Percentiles rank a stretch among this genome's conserved stretches.
Conservation (phyloP, 1,140 invertebrate genomes). For the Sycophaga agraensis region DNA sequence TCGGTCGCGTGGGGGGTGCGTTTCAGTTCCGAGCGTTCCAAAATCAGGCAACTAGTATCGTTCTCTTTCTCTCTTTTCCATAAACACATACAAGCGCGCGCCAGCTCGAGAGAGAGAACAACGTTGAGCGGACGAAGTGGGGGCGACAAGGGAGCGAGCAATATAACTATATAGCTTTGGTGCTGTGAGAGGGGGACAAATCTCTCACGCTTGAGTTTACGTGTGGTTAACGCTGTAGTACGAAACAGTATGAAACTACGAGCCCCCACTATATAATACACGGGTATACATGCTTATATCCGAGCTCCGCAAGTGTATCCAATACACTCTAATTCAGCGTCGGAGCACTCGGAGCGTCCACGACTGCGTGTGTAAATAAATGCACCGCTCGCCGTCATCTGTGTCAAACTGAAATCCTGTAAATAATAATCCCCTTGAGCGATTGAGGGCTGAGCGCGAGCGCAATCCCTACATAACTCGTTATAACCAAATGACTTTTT, state of each 20-base stretch:
- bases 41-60: not conserved
- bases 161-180: not conserved
- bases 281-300: not conserved
- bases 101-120: no score
- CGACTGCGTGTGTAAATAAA: no score
- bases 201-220: constrained; percentile 27
- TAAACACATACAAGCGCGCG: not conserved
- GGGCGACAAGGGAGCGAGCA: not conserved
- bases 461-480: no score
- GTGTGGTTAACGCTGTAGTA: constrained; percentile 17
- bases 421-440: constrained; percentile 16
- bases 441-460: not conserved
- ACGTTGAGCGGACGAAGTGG: not conserved
- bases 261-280: not conserved
- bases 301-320: no score
- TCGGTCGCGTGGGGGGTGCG: constrained; percentile 39
- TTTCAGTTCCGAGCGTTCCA: constrained; percentile 41
- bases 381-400: constrained; percentile 12
- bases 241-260: not conserved
- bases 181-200: no score
- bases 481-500: no score
- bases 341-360: no score
- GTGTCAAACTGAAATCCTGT: constrained; percentile 10
- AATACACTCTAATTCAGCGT: no score
- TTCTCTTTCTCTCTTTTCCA: no score